phyloP scores from a whole-genome alignment of 1,140 invertebrate genomes.

The Drosophila paulistorum region DNA sequence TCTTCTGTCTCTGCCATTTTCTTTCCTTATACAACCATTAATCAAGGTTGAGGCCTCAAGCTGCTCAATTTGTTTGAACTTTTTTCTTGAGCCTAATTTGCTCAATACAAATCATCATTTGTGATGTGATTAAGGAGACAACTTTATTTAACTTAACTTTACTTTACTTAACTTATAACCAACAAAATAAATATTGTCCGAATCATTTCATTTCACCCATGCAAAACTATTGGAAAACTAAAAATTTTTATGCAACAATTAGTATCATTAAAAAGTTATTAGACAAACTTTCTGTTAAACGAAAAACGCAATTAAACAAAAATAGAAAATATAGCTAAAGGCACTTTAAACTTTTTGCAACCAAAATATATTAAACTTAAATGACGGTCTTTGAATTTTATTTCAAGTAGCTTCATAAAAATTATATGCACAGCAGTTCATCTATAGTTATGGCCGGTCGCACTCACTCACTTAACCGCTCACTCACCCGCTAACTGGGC shows the following conservation, averaged over 20 bases:
- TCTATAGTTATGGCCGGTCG: background rate
- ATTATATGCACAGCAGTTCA: conserved; percentile 15
- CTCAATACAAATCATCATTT: conserved; percentile 5
- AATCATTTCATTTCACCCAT: background rate
- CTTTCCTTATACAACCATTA: conserved; percentile 30
- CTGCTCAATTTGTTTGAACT: conserved; percentile 30
- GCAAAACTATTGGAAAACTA: conserved; percentile 25
- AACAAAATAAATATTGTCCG: background rate
- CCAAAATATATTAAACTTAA: conserved; percentile 14
- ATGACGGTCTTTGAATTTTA: background rate
- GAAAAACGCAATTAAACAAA: conserved; percentile 57
- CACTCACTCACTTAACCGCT: background rate
- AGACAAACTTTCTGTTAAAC: conserved; percentile 18
- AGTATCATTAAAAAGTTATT: conserved; percentile 66
- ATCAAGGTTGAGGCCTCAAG: conserved; percentile 41
- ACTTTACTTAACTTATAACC: background rate
- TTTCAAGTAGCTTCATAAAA: conserved; percentile 4
- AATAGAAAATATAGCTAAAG: conserved; percentile 19
- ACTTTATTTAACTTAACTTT: conserved; percentile 15
- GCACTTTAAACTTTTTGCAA: background rate
- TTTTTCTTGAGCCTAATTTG: conserved; percentile 1
- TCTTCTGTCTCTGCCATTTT: conserved; percentile 28
- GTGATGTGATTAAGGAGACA: background rate
- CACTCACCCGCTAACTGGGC: background rate
- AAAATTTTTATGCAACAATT: conserved; percentile 53